These are phyloP conservation scores for Mactra quadrangularis DNA, from an alignment of 1,140 invertebrate genomes.

Conservation along the genomic window DNA sequence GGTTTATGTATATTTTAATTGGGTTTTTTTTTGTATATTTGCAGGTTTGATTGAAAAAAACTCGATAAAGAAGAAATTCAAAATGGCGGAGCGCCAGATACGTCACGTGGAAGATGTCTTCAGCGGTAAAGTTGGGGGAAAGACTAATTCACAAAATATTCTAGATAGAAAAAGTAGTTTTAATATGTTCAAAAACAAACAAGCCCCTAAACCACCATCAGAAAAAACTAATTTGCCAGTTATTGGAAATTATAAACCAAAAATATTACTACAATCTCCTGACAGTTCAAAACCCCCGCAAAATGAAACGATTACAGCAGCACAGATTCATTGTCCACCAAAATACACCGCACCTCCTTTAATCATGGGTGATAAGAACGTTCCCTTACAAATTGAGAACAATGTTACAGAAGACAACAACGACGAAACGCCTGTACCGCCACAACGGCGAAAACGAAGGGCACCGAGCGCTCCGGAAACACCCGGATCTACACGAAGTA, in stretches of 20 bases:
- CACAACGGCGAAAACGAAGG: conserved; percentile 31
- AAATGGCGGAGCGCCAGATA: conserved; percentile 51
- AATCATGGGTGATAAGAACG: conserved; percentile 55
- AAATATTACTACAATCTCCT: conserved; percentile 26
- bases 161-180: conserved; percentile 40
- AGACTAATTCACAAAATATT: conserved; percentile 15
- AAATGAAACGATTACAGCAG: too few species aligned
- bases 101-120: conserved; percentile 47
- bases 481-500: not conserved
- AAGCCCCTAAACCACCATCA: conserved; percentile 35
- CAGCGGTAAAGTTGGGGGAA: not conserved
- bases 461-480: conserved; percentile 41
- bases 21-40: too few species aligned
- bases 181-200: conserved; percentile 55
- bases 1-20: too few species aligned
- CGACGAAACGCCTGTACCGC: conserved; percentile 16
- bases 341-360: not conserved
- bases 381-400: conserved; percentile 40
- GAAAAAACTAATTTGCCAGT: conserved; percentile 19
- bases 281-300: not conserved
- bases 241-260: conserved; percentile 59
- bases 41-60: too few species aligned
- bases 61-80: too few species aligned
- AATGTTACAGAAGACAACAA: not conserved
- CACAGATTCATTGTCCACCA: not conserved